These are phyloP conservation scores for Nematostella vectensis DNA, from an alignment of 92 coral and sea anemone species.

Conservation along the genomic window DNA sequence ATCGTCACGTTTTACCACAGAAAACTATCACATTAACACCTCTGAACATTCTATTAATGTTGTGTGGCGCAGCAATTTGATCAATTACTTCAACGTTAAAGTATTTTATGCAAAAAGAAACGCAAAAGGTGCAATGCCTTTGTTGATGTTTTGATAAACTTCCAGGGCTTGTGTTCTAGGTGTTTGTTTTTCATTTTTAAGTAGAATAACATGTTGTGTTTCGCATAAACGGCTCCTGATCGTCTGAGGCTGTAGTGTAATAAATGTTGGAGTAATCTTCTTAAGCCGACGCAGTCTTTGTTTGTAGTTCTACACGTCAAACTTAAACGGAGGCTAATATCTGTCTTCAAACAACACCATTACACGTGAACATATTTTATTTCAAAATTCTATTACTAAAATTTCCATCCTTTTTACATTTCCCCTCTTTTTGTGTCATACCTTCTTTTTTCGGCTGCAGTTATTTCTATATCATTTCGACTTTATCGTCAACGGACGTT, in stretches of 20 bases:
- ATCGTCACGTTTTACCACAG: slow-evolving; percentile 51
- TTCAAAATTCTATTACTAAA: not conserved
- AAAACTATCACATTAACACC: slow-evolving; percentile 67
- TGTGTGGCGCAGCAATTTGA: slow-evolving; percentile 14
- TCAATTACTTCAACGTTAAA: too few relatives aligned
- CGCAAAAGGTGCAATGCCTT: too few relatives aligned
- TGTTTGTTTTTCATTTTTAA: too few relatives aligned
- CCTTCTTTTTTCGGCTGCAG: too few relatives aligned
- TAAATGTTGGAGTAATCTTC: not conserved
- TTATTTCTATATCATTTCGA: not conserved
- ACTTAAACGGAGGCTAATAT: not conserved
- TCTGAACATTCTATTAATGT: slow-evolving; percentile 14
- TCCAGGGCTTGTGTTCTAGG: too few relatives aligned
- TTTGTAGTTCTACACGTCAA: not conserved
- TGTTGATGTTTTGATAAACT: too few relatives aligned
- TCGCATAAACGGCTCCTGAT: too few relatives aligned
- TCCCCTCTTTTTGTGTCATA: not conserved
- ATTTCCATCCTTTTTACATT: not conserved
- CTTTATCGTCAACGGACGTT: not conserved
- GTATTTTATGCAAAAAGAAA: too few relatives aligned
- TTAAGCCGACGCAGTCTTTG: not conserved
- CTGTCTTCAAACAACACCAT: not conserved
- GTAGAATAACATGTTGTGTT: too few relatives aligned
- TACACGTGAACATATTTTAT: not conserved
- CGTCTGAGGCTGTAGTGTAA: not conserved